Evolutionary conservation across 1,140 invertebrate species (phyloP), one percentile per base, ranked within the genome.

Genomic region (Harpegnathos saltator): DNA sequence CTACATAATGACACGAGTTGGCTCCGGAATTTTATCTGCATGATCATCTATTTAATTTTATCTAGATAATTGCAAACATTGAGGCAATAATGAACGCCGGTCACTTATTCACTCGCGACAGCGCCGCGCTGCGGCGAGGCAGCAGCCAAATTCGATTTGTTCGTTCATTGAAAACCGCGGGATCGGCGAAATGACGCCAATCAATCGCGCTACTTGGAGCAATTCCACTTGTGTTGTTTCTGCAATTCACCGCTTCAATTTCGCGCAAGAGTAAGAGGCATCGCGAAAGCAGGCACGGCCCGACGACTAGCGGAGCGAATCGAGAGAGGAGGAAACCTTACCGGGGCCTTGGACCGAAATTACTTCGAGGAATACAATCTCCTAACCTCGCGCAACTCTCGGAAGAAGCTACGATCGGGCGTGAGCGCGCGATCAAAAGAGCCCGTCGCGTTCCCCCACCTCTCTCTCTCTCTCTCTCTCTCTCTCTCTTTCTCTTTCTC

Each of bases 351-450:
- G 74, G 33, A 19, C 54, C 62, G 54, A 85, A 87, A 89, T 90
- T 83, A 24, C 72, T 88, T 89, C 82, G 38, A 48, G 71, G 84
- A 89, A 89, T 74, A 71, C 84, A 82, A 88, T 88, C 81, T 73
- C 58, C 69, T 58, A 87, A 82, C 73, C 82, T 82, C 63, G 88
- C 63, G 73, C 74, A 88, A 89, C 85, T 84, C 62, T 84, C 12
- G 50, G 48, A 84, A 89, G 81, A 86, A 88, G 86, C 54, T 74
- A 83, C 85, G 82, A 89, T 89, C 75, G 71, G 66, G 17, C 63
- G 54, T 59, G 50, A 81, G 38, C 73, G 15, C 50, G 24, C 22
- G 17, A 68, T 54, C 78, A 77, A 62, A 62, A 33, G 44, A 54
- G 61, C 26, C 29, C 52, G 65, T 86, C 19, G 38, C n/a, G n/a